Percentiles rank a stretch among this genome's conserved stretches.
These are phyloP conservation scores for Galeopterus variegatus DNA, from an alignment of 2,113 vertebrate genomes.

Conservation along the genomic window DNA sequence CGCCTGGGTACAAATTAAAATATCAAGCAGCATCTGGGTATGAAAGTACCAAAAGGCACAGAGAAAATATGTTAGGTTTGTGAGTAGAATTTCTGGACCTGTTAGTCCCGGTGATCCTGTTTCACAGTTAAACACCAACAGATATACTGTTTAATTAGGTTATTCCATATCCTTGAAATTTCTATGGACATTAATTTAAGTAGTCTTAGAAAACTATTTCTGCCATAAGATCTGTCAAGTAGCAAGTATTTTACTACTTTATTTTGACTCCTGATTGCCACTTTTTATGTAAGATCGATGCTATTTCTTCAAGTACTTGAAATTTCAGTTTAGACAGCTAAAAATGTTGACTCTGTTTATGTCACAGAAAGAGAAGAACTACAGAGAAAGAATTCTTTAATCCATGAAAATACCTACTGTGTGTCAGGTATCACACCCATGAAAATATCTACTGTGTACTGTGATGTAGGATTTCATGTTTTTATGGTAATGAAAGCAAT, in stretches of 20 bases:
- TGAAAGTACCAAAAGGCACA: neutral
- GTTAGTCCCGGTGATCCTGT: neutral
- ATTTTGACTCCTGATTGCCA: constrained; percentile 24
- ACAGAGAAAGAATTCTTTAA: neutral
- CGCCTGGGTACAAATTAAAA: neutral
- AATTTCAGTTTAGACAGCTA: neutral
- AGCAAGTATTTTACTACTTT: neutral
- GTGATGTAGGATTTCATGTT: neutral
- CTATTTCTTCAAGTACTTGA: neutral
- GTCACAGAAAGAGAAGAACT: neutral
- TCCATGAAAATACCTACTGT: neutral
- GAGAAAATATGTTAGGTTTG: neutral
- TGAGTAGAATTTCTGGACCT: neutral
- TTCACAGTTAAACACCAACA: neutral
- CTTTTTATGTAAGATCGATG: neutral
- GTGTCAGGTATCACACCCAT: neutral
- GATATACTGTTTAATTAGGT: neutral
- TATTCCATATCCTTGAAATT: neutral
- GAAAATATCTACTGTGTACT: neutral
- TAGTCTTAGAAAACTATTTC: neutral
- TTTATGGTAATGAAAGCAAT: neutral
- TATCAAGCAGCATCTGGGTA: neutral
- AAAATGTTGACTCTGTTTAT: neutral
- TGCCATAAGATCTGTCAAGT: neutral
- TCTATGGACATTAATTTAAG: neutral